Base-by-base conservation (phyloP, 2,113 vertebrate species). In the Acrocephalus kingi region DNA sequence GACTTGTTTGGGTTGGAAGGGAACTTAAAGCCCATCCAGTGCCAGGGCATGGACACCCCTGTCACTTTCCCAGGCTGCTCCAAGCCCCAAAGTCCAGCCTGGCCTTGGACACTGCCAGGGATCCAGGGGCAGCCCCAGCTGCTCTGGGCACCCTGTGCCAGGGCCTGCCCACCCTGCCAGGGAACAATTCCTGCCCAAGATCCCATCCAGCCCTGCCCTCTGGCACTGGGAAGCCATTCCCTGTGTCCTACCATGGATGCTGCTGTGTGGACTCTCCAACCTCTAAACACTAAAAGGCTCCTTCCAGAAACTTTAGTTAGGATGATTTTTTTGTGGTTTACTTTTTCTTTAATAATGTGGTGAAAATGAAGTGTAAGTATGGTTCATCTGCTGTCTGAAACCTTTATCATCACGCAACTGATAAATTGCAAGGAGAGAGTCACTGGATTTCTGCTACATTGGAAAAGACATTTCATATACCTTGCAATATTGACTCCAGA, bases 161-260 rank as follows among this genome's bases (percentile, higher is more conserved):
- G 74, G 46, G 24, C 30, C 66, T 87, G 10, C 7, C 24, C 75
- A 48, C 66, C 66, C 66, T 63, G 1, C 13, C 48, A 71, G 66
- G n/a, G 16, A 64, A 27, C 16, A 35, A 63, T 41, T 72, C 48
- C 66, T 56, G 0, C 58, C 66, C 85, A 43, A 35, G 8, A 43
- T 64, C 75, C 66, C 66, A 64, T n/a, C 85, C 1, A 13, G 0
- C 66, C 41, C 66, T 79, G 49, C 30, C 75, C 58, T 41, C 41
- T 56, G 48, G 28, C 39, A 62, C 0, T 25, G 58, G 21, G 43
- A 88, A 56, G 2, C 35, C 51, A 43, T 43, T 28, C 7, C 41
- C 20, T 0, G 0, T 37, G 10, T 37, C 45, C 45, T 46, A 3
- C 13, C 33, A 12, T 1, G 5, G 19, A 31, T 41, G 27, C 3